phyloP scores from a whole-genome alignment of 2,888 invertebrate genomes.

The Drosophila meridiana region DNA sequence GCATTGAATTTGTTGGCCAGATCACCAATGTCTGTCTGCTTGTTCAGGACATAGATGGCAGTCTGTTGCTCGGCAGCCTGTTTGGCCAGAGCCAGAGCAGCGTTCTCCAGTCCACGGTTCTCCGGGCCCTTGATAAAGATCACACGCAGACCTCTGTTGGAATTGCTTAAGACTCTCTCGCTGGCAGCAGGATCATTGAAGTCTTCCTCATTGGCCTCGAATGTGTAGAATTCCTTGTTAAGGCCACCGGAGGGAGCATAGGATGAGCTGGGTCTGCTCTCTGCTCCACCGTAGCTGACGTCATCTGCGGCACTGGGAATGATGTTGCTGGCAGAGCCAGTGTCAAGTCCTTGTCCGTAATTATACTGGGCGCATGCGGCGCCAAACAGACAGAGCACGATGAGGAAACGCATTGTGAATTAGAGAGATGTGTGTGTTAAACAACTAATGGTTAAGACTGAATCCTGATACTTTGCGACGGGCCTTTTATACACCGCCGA shows the following conservation, averaged over 20 bases:
- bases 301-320: slow-evolving; percentile 42
- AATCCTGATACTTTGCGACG: slow-evolving; percentile 61
- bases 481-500: slow-evolving; percentile 65
- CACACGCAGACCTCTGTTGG: slow-evolving; percentile 80
- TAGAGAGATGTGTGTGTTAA: slow-evolving; percentile 46
- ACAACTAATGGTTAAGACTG: slow-evolving; percentile 66
- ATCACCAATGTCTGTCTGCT: slow-evolving; percentile 76
- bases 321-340: slow-evolving; percentile 50
- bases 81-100: slow-evolving; percentile 76
- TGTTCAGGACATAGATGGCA: slow-evolving; percentile 80
- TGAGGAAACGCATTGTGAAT: slow-evolving; percentile 64
- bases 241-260: slow-evolving; percentile 62
- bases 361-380: slow-evolving; percentile 77
- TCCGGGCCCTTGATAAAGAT: slow-evolving; percentile 84
- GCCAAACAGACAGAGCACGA: slow-evolving; percentile 72
- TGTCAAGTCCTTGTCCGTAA: slow-evolving; percentile 63
- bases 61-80: slow-evolving; percentile 79
- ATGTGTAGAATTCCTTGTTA: slow-evolving; percentile 78
- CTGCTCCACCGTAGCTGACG: slow-evolving; percentile 33
- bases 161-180: slow-evolving; percentile 56
- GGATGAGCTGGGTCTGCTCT: slow-evolving; percentile 35
- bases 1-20: slow-evolving; percentile 72
- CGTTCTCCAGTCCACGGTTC: slow-evolving; percentile 77
- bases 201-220: slow-evolving; percentile 73
- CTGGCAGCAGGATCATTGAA: slow-evolving; percentile 68